Base-by-base conservation (phyloP, 2,797 vertebrate genomes). In the Smutsia gigantea region DNA sequence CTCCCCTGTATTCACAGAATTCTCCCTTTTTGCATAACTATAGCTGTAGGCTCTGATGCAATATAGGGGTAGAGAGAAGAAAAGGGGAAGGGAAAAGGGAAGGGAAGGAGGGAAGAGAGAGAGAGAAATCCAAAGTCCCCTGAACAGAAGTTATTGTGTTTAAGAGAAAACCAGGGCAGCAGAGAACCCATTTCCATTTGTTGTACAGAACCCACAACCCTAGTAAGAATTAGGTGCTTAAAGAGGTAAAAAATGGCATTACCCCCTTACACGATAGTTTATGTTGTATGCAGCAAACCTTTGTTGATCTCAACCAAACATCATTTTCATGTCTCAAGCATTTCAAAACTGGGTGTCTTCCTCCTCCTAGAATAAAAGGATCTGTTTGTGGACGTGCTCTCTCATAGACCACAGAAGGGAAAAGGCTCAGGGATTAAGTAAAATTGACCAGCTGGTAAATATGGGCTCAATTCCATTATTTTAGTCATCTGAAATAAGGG, bases 341-440 rank as follows among this genome's bases (percentile, higher is more conserved):
- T 74, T 74, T 96, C 84, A 95, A 82, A 97, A 23, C 27, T 87
- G 68, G 63, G 14, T 55, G 29, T 77, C 79, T 75, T 89, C 23
- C 34, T 72, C 82, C 55, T 96, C 59, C 34, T 66, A 51, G 11
- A 95, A 89, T 25, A 17, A 37, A 93, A 75, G 17, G 81, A 23
- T 64, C 37, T 93, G 37, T n/a, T 69, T 86, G 53, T 64, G 18
- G 39, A 81, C 64, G 29, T 91, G 55, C 53, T 93, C 64, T 34
- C 53, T 89, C 79, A 55, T 14, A 69, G 59, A 68, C 78, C 72
- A 51, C 18, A 81, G 74, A 92, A 64, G 15, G 53, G 74, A 46
- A 91, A 91, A 81, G 66, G 23, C 15, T 79, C 27, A 13, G 7
- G 63, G 34, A 71, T 63, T 64, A 83, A 93, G n/a, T 74, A 57